These are phyloP conservation scores for Abscondita cerata DNA, from an alignment of 2,888 invertebrate genomes.

Conservation along the genomic window DNA sequence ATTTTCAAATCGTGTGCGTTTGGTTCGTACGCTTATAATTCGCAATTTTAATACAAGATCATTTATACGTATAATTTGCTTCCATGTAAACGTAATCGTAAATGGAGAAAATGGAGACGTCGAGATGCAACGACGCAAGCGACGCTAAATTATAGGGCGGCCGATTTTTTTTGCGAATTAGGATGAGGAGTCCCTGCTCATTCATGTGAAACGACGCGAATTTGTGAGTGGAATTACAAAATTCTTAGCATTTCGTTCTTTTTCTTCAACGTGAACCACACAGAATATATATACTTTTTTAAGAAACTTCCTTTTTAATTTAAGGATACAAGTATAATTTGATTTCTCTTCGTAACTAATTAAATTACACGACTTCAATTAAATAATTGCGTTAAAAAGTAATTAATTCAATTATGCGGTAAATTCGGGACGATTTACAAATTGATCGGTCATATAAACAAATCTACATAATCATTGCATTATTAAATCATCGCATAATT, in stretches of 20 bases:
- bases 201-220: conserved; percentile 47
- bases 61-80: conserved; percentile 8
- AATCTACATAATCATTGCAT: conserved; percentile 41
- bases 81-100: conserved; percentile 22
- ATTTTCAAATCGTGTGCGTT: too few relatives aligned
- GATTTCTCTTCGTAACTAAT: background rate
- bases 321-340: background rate
- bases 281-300: conserved; percentile 1
- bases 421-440: conserved; percentile 20
- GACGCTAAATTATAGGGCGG: conserved; percentile 40
- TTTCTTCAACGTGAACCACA: background rate
- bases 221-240: conserved; percentile 48
- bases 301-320: conserved; percentile 6
- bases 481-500: conserved; percentile 48
- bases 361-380: background rate
- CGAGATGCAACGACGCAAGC: conserved; percentile 29
- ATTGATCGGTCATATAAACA: conserved; percentile 36
- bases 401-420: conserved; percentile 9
- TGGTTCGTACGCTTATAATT: too few relatives aligned
- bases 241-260: conserved; percentile 23
- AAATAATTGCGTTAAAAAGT: background rate
- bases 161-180: conserved; percentile 37
- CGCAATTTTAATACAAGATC: too few relatives aligned
- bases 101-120: conserved; percentile 29
- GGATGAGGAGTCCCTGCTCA: conserved; percentile 36